Conservation (phyloP, 2,113 vertebrate genomes). For the Prionailurus viverrinus region DNA sequence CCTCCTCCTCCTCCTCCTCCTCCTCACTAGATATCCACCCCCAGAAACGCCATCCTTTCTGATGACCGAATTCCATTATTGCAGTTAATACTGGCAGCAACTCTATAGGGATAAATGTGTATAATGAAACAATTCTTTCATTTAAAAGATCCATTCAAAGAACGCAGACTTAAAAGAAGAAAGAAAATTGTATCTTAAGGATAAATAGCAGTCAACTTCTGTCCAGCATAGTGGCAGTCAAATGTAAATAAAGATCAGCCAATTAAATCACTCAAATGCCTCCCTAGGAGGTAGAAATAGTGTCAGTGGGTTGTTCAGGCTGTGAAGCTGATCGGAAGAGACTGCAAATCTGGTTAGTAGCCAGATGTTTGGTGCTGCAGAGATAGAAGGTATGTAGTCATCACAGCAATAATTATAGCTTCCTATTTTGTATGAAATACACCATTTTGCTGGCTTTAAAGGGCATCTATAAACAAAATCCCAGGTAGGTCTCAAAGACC, state of each 20-base stretch:
- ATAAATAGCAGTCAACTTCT: conserved; percentile 57
- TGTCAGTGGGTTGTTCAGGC: background rate
- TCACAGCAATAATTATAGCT: background rate
- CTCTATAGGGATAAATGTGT: background rate
- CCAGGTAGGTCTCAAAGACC: background rate
- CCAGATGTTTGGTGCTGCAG: background rate
- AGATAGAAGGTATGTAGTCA: background rate
- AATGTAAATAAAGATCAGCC: conserved; percentile 44
- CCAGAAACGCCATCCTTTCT: conserved; percentile 57
- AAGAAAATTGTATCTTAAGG: conserved; percentile 59
- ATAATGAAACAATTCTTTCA: conserved; percentile 57
- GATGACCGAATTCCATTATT: conserved; percentile 65
- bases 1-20: background rate
- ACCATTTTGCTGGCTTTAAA: background rate
- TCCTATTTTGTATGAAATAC: background rate
- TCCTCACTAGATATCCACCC: rapidly evolving
- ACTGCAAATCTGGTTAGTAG: background rate
- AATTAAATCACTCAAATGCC: conserved; percentile 1
- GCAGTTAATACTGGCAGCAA: background rate
- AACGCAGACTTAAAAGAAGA: conserved; percentile 29
- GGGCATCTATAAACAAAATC: background rate
- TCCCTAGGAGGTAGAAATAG: background rate
- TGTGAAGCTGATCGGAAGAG: background rate
- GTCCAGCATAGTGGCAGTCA: background rate
- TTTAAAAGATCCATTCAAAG: conserved; percentile 7